Evolutionary conservation across 2,888 invertebrate genomes (phyloP), one percentile per base, ranked within the genome.

Genomic region (Hydrotaea cyrtoneurina): DNA sequence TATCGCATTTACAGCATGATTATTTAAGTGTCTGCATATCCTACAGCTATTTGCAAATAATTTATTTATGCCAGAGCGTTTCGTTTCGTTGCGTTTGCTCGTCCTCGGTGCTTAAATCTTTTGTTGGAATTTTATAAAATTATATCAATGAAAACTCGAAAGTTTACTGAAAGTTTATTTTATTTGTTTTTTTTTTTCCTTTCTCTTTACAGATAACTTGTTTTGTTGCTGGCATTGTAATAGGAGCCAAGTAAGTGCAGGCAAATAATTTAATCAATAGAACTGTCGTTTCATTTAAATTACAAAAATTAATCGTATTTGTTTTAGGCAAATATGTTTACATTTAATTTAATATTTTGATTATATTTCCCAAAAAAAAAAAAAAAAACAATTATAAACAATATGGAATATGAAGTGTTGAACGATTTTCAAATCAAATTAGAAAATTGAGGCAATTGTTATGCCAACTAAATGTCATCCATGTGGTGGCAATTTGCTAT

Each of bases 41-140:
- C 71, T 53, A 11, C 23, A 43, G 71, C 53, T 15, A 72, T 53
- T 72, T 53, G 36, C 31, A 69, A 55, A 55, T 59, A 23, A 31
- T 59, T 59, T 59, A 26, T 59, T 59, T 31, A 21, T 57, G 23
- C 19, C 1, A 21, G 2, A 57, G 10, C 55, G 23, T 21, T 19
- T 59, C 15, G 1, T 8, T 39, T 1, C 23, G 31, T 31, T 31
- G 31, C 31, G 3, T 31, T 31, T n/a, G n/a, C n/a, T n/a, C n/a
- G n/a, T n/a, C n/a, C n/a, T n/a, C n/a, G n/a, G 31, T 31, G 36
- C 36, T 64, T n/a, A 19, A 15, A 23, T 19, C 23, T 36, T 64
- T 36, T 36, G 36, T 64, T 64, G 36, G 2, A 64, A 10, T 36
- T 64, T 21, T 21, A 7, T n/a, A 1, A 13, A 64, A 64, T 26